Percentiles rank a stretch among this genome's conserved stretches.
phyloP scores from a whole-genome alignment of 2,113 vertebrate species.

The Oophaga pumilio region DNA sequence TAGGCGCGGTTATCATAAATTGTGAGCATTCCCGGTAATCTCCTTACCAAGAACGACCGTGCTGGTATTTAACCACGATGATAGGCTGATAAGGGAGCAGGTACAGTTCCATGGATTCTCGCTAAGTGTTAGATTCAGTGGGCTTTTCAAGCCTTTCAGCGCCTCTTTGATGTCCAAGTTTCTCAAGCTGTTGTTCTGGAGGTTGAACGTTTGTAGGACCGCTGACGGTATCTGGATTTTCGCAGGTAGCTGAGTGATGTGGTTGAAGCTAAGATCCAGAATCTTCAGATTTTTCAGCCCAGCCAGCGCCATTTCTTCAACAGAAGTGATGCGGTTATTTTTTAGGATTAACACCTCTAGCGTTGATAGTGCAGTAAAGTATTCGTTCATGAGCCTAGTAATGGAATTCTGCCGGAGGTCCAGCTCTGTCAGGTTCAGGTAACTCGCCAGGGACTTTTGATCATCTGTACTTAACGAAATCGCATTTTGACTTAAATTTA shows the following conservation, averaged over 20 bases:
- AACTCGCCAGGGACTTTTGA: slow-evolving; percentile 65
- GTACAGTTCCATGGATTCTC: slow-evolving; percentile 86
- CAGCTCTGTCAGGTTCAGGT: slow-evolving; percentile 72
- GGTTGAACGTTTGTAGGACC: slow-evolving; percentile 68
- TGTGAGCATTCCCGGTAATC: no score
- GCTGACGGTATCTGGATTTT: slow-evolving; percentile 64
- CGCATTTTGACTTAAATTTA: slow-evolving; percentile 71
- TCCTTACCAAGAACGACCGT: slow-evolving; percentile 75
- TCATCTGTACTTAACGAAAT: slow-evolving; percentile 70
- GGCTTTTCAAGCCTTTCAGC: neutral
- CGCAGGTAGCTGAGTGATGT: slow-evolving; percentile 70
- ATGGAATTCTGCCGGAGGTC: slow-evolving; percentile 74
- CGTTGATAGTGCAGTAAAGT: slow-evolving; percentile 69
- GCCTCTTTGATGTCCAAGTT: slow-evolving; percentile 63
- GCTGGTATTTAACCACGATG: slow-evolving; percentile 66
- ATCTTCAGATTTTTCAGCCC: slow-evolving; percentile 69
- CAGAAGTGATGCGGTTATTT: slow-evolving; percentile 71
- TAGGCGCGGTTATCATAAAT: no score
- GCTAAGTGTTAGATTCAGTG: slow-evolving; percentile 67
- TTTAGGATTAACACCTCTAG: slow-evolving; percentile 76
- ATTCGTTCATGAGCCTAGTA: slow-evolving; percentile 65
- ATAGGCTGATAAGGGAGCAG: slow-evolving; percentile 70
- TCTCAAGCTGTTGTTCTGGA: slow-evolving; percentile 71
- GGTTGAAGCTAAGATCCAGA: slow-evolving; percentile 80
- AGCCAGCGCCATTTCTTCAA: slow-evolving; percentile 73